Percentiles rank a stretch among this genome's conserved stretches.
Conservation (phyloP, 1,140 invertebrate genomes). For the Rhyzopertha dominica region DNA sequence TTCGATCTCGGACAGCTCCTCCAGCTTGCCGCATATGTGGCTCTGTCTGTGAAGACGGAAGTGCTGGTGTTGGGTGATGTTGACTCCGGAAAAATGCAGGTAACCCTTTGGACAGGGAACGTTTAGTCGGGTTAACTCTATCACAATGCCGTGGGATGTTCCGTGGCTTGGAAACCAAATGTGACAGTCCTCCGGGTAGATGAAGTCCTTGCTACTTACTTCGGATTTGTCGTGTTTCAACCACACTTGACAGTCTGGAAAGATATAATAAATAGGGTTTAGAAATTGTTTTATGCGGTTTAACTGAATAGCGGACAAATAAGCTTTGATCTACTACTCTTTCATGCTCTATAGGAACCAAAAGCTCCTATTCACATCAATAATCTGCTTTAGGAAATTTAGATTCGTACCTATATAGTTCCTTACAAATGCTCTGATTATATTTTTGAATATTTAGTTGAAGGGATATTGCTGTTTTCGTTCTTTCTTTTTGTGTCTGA, state of each 20-base stretch:
- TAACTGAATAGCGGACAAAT: too few species aligned
- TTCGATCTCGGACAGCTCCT: constrained; percentile 53
- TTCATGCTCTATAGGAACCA: too few species aligned
- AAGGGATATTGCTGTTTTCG: too few species aligned
- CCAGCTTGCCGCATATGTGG: constrained; percentile 56
- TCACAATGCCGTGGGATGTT: constrained; percentile 48
- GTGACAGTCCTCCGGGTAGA: constrained; percentile 38
- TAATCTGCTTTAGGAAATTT: too few species aligned
- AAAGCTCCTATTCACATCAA: too few species aligned
- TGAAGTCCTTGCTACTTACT: constrained; percentile 38
- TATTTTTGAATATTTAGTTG: too few species aligned
- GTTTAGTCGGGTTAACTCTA: constrained; percentile 57
- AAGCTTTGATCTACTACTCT: too few species aligned
- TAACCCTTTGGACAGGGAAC: constrained; percentile 56
- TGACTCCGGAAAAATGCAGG: constrained; percentile 48
- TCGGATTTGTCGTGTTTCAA: constrained; percentile 33
- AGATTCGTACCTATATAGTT: too few species aligned
- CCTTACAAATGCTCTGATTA: too few species aligned
- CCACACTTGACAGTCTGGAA: constrained; percentile 44
- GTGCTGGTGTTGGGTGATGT: constrained; percentile 25
- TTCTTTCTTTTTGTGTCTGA: too few species aligned
- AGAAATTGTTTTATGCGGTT: too few species aligned
- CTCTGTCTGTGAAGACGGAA: constrained; percentile 27
- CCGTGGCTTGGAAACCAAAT: constrained; percentile 44
- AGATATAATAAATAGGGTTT: constrained; percentile 10